These are phyloP conservation scores for Oxyura jamaicensis DNA, from an alignment of 2,113 vertebrate genomes.

Conservation along the genomic window DNA sequence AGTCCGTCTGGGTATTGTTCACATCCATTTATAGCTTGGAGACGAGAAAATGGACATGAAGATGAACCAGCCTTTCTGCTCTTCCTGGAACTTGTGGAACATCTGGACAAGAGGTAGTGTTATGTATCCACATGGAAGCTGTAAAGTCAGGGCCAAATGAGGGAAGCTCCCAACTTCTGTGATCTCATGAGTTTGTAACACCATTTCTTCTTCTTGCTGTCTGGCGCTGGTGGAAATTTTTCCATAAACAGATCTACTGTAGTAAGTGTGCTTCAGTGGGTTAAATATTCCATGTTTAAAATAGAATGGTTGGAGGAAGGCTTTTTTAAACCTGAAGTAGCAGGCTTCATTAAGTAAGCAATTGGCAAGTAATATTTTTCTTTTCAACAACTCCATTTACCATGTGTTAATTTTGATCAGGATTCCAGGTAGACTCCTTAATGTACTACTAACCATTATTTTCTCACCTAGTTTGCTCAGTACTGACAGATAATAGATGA, in stretches of 20 bases:
- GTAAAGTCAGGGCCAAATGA: background rate
- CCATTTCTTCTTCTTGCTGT: background rate
- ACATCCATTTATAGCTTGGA: background rate
- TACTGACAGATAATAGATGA: slow-evolving; percentile 73
- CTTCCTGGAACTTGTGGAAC: background rate
- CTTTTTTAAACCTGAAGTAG: background rate
- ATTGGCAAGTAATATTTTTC: slow-evolving; percentile 23
- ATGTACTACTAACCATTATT: slow-evolving; percentile 66
- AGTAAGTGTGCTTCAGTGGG: background rate
- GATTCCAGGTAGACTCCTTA: slow-evolving; percentile 43
- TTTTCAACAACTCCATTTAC: slow-evolving; percentile 44
- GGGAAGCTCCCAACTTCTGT: background rate
- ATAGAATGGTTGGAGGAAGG: background rate
- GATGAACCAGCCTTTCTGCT: background rate
- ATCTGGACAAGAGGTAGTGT: background rate
- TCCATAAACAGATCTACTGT: background rate
- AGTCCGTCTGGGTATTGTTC: background rate
- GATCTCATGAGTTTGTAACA: background rate
- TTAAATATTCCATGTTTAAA: background rate
- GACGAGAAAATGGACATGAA: background rate
- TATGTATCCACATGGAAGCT: background rate
- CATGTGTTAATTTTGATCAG: slow-evolving; percentile 49
- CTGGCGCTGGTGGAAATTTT: background rate
- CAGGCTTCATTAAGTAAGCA: slow-evolving; percentile 26
- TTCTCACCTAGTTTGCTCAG: slow-evolving; percentile 73